Conservation (phyloP, 2,888 invertebrate species). For the Cantharis flavilabris region DNA sequence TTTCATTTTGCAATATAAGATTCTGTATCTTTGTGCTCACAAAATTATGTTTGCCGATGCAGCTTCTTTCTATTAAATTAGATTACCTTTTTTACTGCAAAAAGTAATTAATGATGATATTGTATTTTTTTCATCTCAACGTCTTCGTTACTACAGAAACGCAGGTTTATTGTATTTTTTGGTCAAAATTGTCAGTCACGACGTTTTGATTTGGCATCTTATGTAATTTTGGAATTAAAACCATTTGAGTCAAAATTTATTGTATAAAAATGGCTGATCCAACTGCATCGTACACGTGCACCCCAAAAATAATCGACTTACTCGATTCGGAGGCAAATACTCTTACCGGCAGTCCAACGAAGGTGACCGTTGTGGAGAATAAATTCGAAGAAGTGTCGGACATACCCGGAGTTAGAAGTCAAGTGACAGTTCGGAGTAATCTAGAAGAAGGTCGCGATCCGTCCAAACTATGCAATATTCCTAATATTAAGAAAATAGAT, state of each 20-base stretch:
- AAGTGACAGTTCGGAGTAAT: not conserved
- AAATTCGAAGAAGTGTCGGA: not conserved
- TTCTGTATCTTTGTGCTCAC: too few relatives aligned
- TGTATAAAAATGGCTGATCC: not conserved
- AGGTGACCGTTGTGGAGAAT: not conserved
- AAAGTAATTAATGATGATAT: too few relatives aligned
- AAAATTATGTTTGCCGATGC: too few relatives aligned
- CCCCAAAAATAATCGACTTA: not conserved
- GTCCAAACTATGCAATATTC: slow-evolving; percentile 34
- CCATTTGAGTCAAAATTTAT: not conserved
- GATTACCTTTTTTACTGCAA: too few relatives aligned
- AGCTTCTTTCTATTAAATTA: too few relatives aligned
- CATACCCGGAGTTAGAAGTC: not conserved
- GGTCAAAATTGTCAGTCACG: not conserved
- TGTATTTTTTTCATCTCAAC: not conserved
- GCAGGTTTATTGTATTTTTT: not conserved
- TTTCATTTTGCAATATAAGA: too few relatives aligned
- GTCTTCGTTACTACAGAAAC: not conserved
- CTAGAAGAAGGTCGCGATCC: not conserved
- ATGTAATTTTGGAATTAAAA: not conserved
- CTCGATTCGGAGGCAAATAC: not conserved
- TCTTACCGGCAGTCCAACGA: not conserved
- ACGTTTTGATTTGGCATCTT: not conserved
- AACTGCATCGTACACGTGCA: not conserved
- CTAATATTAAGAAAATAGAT: slow-evolving; percentile 35